Percentiles rank a stretch among this genome's conserved stretches.
These are phyloP conservation scores for Actias luna DNA, from an alignment of 2,888 invertebrate species.

Conservation along the genomic window DNA sequence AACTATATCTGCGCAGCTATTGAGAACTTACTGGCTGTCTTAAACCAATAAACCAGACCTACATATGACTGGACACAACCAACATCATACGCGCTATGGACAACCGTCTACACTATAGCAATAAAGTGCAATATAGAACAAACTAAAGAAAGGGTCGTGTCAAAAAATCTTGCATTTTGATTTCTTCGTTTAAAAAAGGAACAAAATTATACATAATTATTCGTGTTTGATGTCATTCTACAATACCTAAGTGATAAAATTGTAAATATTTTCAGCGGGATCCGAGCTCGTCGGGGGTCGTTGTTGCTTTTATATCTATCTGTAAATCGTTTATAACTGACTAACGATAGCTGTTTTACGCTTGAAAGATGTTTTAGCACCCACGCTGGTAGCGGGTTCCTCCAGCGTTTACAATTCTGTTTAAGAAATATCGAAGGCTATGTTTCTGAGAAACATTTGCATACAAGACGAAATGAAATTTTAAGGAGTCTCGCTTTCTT, in stretches of 20 bases:
- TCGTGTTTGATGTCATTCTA: slow-evolving; percentile 22
- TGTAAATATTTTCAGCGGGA: slow-evolving; percentile 38
- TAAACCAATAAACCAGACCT: no score
- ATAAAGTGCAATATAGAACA: no score
- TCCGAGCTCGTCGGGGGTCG: slow-evolving; percentile 35
- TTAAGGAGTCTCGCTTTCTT: neutral
- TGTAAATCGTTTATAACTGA: slow-evolving; percentile 51
- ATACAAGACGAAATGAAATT: neutral
- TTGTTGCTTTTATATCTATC: slow-evolving; percentile 43
- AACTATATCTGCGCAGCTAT: no score
- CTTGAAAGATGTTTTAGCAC: slow-evolving; percentile 33
- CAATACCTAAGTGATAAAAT: slow-evolving; percentile 36
- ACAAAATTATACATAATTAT: neutral
- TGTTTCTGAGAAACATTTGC: neutral
- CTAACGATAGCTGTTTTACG: slow-evolving; percentile 36
- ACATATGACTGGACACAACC: no score
- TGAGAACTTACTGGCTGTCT: no score
- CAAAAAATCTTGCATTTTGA: no score
- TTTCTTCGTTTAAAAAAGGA: no score
- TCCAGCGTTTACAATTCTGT: neutral
- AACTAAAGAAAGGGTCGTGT: no score
- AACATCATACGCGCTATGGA: no score
- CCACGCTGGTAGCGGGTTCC: neutral
- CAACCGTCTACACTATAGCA: no score
- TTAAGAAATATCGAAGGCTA: neutral